Evolutionary conservation across 2,113 vertebrate species (phyloP).

Genomic region (Brachypteracias leptosomus): DNA sequence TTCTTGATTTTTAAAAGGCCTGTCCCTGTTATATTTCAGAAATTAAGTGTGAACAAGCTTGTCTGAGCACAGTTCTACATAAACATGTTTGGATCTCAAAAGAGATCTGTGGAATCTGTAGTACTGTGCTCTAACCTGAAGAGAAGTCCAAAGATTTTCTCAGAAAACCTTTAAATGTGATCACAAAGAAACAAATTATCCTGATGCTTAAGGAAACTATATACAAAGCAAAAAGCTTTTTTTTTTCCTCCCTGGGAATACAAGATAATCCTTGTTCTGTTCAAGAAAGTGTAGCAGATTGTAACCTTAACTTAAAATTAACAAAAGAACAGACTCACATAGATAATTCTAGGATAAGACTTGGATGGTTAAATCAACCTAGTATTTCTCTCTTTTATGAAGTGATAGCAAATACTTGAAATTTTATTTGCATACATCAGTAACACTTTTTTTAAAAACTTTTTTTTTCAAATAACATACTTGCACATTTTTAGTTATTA

Average conservation of each 20-base stretch:
- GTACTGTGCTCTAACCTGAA: background rate
- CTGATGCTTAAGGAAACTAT: background rate
- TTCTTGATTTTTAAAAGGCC: background rate
- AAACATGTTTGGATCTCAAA: background rate
- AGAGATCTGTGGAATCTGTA: background rate
- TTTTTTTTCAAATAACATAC: background rate
- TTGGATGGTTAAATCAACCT: background rate
- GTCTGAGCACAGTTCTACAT: background rate
- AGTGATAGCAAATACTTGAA: background rate
- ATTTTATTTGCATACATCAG: background rate
- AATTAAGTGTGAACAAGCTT: background rate
- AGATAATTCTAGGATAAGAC: background rate
- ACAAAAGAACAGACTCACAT: background rate
- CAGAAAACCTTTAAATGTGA: background rate
- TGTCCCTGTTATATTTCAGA: background rate
- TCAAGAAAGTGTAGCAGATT: background rate
- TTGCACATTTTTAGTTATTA: background rate
- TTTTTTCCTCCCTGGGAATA: accelerated
- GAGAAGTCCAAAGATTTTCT: background rate
- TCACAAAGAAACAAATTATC: background rate
- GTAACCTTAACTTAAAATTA: background rate
- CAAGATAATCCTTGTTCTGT: background rate
- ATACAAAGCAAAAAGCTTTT: background rate
- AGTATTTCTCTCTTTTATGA: background rate
- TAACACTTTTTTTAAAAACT: background rate